Percentiles rank a stretch among this genome's conserved stretches.
Conservation (phyloP, 2,797 vertebrate species). For the Garrulus glandarius region DNA sequence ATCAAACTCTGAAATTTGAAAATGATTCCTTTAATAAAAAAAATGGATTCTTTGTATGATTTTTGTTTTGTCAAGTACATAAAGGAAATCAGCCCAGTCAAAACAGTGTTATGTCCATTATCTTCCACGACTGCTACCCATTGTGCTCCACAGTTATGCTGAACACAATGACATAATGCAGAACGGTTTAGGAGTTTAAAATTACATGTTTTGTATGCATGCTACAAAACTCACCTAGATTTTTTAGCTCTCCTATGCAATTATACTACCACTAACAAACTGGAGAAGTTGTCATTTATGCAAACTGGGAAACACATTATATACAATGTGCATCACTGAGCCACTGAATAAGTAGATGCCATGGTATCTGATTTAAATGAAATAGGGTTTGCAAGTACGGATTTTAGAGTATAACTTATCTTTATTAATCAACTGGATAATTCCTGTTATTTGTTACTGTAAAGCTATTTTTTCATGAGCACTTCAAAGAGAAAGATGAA, state of each 20-base stretch:
- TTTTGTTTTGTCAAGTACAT: neutral
- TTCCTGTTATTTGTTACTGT: neutral
- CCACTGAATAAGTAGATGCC: neutral
- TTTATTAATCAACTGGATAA: neutral
- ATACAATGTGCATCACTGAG: neutral
- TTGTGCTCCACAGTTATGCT: neutral
- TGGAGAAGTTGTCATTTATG: neutral
- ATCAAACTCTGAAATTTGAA: neutral
- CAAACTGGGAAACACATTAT: neutral
- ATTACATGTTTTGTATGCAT: neutral
- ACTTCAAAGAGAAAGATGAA: neutral
- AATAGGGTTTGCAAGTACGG: neutral
- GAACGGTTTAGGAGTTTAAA: neutral
- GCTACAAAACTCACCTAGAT: slow-evolving; percentile 7
- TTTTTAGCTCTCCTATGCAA: neutral
- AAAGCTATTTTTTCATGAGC: neutral
- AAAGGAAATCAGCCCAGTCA: neutral
- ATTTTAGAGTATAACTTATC: neutral
- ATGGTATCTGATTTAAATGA: neutral
- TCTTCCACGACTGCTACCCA: neutral
- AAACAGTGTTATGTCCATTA: neutral
- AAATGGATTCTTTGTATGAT: neutral
- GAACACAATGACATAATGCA: neutral
- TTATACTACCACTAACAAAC: slow-evolving; percentile 3
- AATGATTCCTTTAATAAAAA: neutral